Evolutionary conservation across 1,140 invertebrate species (phyloP).

Genomic region (Palaemon carinicauda): DNA sequence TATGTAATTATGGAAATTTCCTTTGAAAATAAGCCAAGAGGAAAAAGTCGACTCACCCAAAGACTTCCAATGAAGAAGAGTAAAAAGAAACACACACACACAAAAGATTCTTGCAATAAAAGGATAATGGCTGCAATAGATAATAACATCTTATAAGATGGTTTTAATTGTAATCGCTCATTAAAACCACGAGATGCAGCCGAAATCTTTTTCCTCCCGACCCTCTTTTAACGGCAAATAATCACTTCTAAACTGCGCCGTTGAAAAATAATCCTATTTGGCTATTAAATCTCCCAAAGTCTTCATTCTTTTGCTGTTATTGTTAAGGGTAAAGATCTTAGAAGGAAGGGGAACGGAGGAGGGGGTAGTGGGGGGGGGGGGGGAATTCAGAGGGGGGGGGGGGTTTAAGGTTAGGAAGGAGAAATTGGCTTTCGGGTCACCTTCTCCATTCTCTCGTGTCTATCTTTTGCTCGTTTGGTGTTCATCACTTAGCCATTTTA

Average conservation of each 20-base stretch:
- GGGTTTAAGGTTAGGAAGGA: not conserved
- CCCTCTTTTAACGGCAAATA: not conserved
- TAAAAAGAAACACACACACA: no score
- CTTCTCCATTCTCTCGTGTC: not conserved
- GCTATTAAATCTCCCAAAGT: not conserved
- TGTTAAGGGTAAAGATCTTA: no score
- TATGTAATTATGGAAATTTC: no score
- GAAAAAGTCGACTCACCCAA: no score
- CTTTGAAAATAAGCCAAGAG: no score
- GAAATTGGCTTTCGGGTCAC: not conserved
- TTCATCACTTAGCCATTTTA: conserved; percentile 43
- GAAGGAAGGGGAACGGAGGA: not conserved
- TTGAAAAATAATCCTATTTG: conserved; percentile 47
- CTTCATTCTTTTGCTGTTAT: not conserved
- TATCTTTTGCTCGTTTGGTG: conserved; percentile 48
- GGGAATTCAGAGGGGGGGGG: not conserved
- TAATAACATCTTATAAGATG: no score
- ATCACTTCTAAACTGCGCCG: conserved; percentile 3
- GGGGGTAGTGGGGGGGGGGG: not conserved
- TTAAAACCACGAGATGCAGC: not conserved
- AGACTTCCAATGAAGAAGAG: no score
- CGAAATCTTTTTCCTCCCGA: not conserved
- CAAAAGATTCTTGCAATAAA: no score
- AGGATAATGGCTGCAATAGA: no score
- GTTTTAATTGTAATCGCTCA: no score